Evolutionary conservation across 2,113 vertebrate species (phyloP).

Genomic region (Theropithecus gelada): DNA sequence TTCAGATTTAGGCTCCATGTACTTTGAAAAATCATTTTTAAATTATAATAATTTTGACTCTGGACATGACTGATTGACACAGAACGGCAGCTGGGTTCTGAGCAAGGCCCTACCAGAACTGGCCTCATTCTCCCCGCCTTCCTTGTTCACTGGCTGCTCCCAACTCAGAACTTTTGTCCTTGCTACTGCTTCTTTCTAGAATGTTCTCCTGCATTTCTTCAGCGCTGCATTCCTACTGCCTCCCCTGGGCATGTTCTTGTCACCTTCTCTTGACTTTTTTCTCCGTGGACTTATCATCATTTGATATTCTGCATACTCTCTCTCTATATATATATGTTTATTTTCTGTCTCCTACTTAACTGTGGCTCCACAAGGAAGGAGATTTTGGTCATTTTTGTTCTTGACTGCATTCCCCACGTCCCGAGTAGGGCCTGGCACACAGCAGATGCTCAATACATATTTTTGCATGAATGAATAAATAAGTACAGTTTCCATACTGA

Average conservation of each 20-base stretch:
- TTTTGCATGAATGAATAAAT: not conserved
- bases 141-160: fast-evolving
- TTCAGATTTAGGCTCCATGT: not conserved
- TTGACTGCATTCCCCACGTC: not conserved
- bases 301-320: not conserved
- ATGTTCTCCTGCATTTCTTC: not conserved
- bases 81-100: not conserved
- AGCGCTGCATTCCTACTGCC: not conserved
- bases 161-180: not conserved
- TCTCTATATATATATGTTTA: not conserved
- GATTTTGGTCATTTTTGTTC: not conserved
- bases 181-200: not conserved
- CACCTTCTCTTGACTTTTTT: not conserved
- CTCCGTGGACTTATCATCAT: not conserved
- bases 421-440: not conserved
- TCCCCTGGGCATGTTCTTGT: not conserved
- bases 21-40: not conserved
- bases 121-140: not conserved
- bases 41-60: not conserved
- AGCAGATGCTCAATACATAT: not conserved
- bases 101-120: not conserved
- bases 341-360: not conserved
- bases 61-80: not conserved
- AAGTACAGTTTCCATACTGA: not conserved
- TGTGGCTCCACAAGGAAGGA: not conserved